Percentiles rank a stretch among this genome's conserved stretches.
These are phyloP conservation scores for Cyprinodon brontotheroides DNA, from an alignment of 2,113 vertebrate genomes.

Conservation along the genomic window DNA sequence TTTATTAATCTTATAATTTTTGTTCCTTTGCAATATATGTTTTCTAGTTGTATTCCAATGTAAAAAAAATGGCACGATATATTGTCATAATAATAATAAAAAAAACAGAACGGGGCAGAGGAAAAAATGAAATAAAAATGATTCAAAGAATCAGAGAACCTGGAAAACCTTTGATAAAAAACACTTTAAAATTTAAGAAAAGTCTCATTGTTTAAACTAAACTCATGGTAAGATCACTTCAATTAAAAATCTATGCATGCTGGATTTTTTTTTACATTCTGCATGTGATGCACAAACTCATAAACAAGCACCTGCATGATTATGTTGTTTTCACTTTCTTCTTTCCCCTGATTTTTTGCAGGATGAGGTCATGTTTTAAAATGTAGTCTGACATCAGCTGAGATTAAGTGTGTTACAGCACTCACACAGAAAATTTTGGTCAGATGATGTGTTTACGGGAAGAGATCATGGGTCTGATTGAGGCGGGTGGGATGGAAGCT, in stretches of 20 bases:
- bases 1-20: too few relatives aligned
- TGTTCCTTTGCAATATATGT: too few relatives aligned
- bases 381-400: constrained; percentile 61
- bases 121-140: too few relatives aligned
- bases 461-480: constrained; percentile 23
- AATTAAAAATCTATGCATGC: neutral
- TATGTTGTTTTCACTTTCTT: neutral
- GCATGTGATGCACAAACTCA: neutral
- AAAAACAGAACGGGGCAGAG: too few relatives aligned
- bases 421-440: constrained; percentile 14
- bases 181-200: neutral
- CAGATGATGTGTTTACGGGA: constrained; percentile 57
- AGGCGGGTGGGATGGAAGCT: neutral
- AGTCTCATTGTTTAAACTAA: neutral
- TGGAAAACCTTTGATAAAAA: too few relatives aligned
- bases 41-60: too few relatives aligned
- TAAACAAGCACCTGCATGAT: neutral
- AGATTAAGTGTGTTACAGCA: constrained; percentile 9
- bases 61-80: too few relatives aligned
- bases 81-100: too few relatives aligned
- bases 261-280: neutral
- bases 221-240: neutral
- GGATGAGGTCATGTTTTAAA: constrained; percentile 41
- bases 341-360: neutral
- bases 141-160: too few relatives aligned